Evolutionary conservation across 2,797 vertebrate species (phyloP).

Genomic region (Centropyge bicolor): DNA sequence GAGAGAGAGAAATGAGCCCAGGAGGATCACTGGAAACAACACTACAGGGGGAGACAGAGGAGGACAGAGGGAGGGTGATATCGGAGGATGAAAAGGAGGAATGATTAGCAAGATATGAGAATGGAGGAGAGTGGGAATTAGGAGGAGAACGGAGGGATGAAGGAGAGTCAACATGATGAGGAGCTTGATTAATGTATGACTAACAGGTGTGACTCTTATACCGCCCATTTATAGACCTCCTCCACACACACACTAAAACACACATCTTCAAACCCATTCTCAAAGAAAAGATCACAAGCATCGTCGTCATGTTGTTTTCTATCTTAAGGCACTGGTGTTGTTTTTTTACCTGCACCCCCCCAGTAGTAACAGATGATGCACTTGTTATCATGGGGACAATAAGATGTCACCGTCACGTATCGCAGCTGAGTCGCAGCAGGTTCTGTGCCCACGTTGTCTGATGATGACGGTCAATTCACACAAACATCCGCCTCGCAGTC

Average conservation of each 20-base stretch:
- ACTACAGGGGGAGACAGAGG: slow-evolving; percentile 45
- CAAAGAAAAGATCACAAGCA: slow-evolving; percentile 3
- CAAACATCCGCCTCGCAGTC: slow-evolving; percentile 29
- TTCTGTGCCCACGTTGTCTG: slow-evolving; percentile 34
- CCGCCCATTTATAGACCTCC: slow-evolving; percentile 44
- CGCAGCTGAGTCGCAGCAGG: slow-evolving; percentile 13
- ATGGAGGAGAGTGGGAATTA: neutral
- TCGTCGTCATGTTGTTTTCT: slow-evolving; percentile 8
- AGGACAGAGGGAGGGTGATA: slow-evolving; percentile 7
- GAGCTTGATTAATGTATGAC: slow-evolving; percentile 59
- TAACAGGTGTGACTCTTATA: slow-evolving; percentile 60
- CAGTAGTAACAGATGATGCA: slow-evolving; percentile 55
- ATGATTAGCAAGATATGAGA: slow-evolving; percentile 19
- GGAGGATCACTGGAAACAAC: slow-evolving; percentile 64
- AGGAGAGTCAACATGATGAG: slow-evolving; percentile 27
- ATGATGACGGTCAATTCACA: slow-evolving; percentile 17
- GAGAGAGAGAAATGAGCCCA: slow-evolving; percentile 40
- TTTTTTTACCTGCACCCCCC: slow-evolving; percentile 5
- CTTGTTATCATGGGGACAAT: slow-evolving; percentile 67
- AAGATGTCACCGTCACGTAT: slow-evolving; percentile 51
- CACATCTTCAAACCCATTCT: neutral
- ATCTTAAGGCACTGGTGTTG: slow-evolving; percentile 20
- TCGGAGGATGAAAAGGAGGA: slow-evolving; percentile 31
- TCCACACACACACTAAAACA: slow-evolving; percentile 5
- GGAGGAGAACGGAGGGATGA: neutral